phyloP scores from a whole-genome alignment of 2,797 vertebrate genomes.

The Acanthurus leucopareius region DNA sequence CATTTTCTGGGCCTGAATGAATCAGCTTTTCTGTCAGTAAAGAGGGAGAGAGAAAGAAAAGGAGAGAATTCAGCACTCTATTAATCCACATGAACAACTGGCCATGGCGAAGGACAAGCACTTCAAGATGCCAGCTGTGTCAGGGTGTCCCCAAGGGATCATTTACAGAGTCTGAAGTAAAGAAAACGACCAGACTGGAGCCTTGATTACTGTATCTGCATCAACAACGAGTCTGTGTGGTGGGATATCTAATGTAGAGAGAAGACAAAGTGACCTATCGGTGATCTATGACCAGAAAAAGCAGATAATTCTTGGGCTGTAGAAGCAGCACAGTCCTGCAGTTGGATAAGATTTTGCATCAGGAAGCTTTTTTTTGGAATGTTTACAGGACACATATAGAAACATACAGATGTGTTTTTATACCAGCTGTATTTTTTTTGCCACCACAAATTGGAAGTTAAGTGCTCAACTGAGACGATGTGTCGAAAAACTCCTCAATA shows the following conservation, averaged over 20 bases:
- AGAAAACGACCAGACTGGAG: not conserved
- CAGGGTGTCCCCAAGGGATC: not conserved
- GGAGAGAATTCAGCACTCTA: slow-evolving; percentile 21
- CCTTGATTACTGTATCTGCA: not conserved
- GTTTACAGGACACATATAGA: not conserved
- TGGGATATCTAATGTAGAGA: not conserved
- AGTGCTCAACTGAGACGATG: not conserved
- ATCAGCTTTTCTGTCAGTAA: slow-evolving; percentile 82
- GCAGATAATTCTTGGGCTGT: too few species aligned
- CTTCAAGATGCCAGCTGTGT: slow-evolving; percentile 47
- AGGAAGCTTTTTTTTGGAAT: not conserved
- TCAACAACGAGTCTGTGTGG: not conserved
- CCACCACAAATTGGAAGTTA: not conserved
- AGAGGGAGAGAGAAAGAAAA: slow-evolving; percentile 10
- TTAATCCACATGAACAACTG: slow-evolving; percentile 57
- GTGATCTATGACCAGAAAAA: too few species aligned
- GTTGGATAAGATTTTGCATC: not conserved
- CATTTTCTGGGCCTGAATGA: slow-evolving; percentile 83
- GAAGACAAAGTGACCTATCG: not conserved
- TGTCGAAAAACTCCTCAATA: not conserved
- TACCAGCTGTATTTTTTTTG: not conserved
- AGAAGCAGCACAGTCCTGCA: not conserved
- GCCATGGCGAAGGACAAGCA: slow-evolving; percentile 29
- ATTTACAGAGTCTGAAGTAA: not conserved
- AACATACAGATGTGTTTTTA: not conserved